A percentile compares a stretch with the other conserved stretches of the same genome.
Conservation (phyloP, 2,888 invertebrate species). For the Philopedon plagiatum region DNA sequence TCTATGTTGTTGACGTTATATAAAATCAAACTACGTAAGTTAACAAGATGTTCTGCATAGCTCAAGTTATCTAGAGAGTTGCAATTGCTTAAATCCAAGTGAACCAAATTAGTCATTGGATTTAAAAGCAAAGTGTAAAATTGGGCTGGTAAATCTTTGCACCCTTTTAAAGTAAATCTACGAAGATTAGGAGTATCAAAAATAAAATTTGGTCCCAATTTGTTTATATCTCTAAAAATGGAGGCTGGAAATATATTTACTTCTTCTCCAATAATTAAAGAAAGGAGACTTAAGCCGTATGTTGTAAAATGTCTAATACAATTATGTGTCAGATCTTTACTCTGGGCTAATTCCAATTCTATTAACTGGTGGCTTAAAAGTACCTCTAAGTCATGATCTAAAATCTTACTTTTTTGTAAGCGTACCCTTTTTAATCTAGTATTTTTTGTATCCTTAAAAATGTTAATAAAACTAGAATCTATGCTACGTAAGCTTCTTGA, state of each 20-base stretch:
- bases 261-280: constrained; percentile 80
- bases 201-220: constrained; percentile 68
- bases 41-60: constrained; percentile 77
- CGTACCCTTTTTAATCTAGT: constrained; percentile 80
- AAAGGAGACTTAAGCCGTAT: constrained; percentile 78
- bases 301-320: constrained; percentile 79
- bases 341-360: constrained; percentile 83
- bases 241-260: constrained; percentile 62
- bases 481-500: constrained; percentile 69
- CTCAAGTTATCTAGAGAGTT: constrained; percentile 76
- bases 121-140: constrained; percentile 73
- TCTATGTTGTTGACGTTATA: constrained; percentile 84
- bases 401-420: constrained; percentile 80
- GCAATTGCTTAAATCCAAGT: constrained; percentile 82
- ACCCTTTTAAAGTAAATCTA: constrained; percentile 73
- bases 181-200: constrained; percentile 75
- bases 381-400: constrained; percentile 79
- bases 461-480: constrained; percentile 78
- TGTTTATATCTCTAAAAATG: constrained; percentile 25
- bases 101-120: constrained; percentile 75
- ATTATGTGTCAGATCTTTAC: constrained; percentile 76
- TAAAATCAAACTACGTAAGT: constrained; percentile 82
- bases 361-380: constrained; percentile 81
- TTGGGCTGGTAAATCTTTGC: constrained; percentile 70
- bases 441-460: constrained; percentile 78